phyloP scores from a whole-genome alignment of 2,113 vertebrate species.

The Jacana jacana region DNA sequence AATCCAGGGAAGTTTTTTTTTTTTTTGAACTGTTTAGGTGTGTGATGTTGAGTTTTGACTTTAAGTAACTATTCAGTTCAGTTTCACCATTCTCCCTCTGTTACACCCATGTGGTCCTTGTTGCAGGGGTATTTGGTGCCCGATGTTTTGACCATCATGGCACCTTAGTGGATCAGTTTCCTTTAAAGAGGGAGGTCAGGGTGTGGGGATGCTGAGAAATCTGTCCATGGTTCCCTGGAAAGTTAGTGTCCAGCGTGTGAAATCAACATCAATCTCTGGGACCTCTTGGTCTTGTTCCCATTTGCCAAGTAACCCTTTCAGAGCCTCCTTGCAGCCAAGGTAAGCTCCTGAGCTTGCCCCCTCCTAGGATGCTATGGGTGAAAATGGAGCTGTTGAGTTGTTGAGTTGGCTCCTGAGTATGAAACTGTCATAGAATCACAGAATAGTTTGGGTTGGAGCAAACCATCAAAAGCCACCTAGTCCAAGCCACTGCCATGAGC shows the following conservation, averaged over 20 bases:
- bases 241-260: not conserved
- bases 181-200: not conserved
- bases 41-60: not conserved
- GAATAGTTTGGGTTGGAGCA: not conserved
- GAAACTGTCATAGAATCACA: not conserved
- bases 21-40: not conserved
- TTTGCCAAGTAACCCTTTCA: not conserved
- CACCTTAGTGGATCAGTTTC: not conserved
- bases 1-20: not conserved
- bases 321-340: not conserved
- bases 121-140: not conserved
- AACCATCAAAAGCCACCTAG: not conserved
- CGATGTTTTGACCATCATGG: not conserved
- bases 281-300: not conserved
- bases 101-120: not conserved
- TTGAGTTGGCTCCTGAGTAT: not conserved
- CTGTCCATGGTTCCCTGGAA: rapidly evolving
- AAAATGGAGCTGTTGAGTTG: not conserved
- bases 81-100: not conserved
- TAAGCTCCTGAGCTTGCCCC: rapidly evolving
- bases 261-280: not conserved
- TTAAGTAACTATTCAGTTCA: not conserved
- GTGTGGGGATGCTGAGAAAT: not conserved
- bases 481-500: not conserved
- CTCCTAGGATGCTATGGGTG: not conserved